Evolutionary conservation across 2,113 vertebrate genomes (phyloP).

Genomic region (Sporophila hypoxantha): DNA sequence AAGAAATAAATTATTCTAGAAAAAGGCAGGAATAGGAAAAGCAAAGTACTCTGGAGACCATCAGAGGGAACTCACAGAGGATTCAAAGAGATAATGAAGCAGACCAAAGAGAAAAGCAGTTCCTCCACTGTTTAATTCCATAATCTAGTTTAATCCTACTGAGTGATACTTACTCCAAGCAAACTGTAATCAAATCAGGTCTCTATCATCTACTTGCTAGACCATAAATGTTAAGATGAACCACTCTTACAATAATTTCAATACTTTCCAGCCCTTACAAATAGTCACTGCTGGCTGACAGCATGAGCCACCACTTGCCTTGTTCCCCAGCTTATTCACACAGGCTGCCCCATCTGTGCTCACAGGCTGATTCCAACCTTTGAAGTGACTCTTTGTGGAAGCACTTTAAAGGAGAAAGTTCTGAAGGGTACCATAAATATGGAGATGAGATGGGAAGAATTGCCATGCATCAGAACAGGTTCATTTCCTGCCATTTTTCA

Average conservation of each 20-base stretch:
- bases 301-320: not conserved
- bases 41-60: not conserved
- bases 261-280: not conserved
- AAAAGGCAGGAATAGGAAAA: not conserved
- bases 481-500: not conserved
- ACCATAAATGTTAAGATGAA: not conserved
- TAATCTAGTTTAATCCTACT: not conserved
- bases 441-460: not conserved
- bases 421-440: not conserved
- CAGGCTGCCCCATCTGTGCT: not conserved
- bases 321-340: not conserved
- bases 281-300: not conserved
- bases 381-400: not conserved
- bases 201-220: not conserved
- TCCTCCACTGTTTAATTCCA: not conserved
- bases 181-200: not conserved
- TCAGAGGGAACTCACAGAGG: not conserved
- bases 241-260: not conserved
- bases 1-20: not conserved
- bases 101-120: not conserved
- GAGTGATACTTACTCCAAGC: not conserved
- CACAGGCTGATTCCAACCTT: not conserved
- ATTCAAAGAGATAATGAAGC: not conserved
- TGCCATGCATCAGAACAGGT: not conserved
- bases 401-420: not conserved